A percentile compares a stretch with the other conserved stretches of the same genome.
These are phyloP conservation scores for Neodiprion fabricii DNA, from an alignment of 1,140 invertebrate genomes.

Conservation along the genomic window DNA sequence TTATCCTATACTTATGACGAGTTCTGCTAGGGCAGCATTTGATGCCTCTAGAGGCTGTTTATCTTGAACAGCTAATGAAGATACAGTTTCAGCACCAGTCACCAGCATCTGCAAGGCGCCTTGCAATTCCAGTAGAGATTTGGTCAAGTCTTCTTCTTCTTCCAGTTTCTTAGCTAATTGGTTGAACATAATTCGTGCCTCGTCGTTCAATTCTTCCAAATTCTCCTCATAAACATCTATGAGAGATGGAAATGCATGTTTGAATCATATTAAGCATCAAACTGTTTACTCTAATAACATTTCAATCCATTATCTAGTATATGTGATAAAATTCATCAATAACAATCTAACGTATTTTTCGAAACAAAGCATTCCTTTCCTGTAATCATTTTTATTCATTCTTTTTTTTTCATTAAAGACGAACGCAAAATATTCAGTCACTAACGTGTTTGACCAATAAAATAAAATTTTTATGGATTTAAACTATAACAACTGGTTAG, in stretches of 20 bases:
- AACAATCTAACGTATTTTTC: too few relatives aligned
- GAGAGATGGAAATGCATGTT: constrained; percentile 5
- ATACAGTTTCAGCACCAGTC: constrained; percentile 59
- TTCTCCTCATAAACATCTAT: constrained; percentile 72
- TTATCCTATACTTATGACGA: constrained; percentile 67
- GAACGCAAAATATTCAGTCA: too few relatives aligned
- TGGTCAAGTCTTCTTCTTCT: constrained; percentile 71
- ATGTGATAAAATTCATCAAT: too few relatives aligned
- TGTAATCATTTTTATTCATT: too few relatives aligned
- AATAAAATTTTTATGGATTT: constrained; percentile 14
- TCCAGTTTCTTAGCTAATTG: constrained; percentile 68
- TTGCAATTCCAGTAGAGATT: constrained; percentile 68
- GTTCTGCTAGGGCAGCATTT: constrained; percentile 65
- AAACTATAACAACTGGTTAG: constrained; percentile 13
- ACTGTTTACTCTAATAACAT: too few relatives aligned
- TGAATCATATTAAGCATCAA: too few relatives aligned
- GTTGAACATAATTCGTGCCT: constrained; percentile 67
- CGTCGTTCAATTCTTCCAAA: constrained; percentile 63
- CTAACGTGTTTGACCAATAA: too few relatives aligned
- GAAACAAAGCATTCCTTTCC: too few relatives aligned
- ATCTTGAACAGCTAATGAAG: constrained; percentile 45
- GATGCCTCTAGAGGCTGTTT: constrained; percentile 63
- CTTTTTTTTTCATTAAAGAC: too few relatives aligned
- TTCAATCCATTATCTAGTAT: too few relatives aligned
- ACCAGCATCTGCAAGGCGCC: constrained; percentile 76